A percentile compares a stretch with the other conserved stretches of the same genome.
These are phyloP conservation scores for Villa cingulata DNA, from an alignment of 2,888 invertebrate species.

Conservation along the genomic window DNA sequence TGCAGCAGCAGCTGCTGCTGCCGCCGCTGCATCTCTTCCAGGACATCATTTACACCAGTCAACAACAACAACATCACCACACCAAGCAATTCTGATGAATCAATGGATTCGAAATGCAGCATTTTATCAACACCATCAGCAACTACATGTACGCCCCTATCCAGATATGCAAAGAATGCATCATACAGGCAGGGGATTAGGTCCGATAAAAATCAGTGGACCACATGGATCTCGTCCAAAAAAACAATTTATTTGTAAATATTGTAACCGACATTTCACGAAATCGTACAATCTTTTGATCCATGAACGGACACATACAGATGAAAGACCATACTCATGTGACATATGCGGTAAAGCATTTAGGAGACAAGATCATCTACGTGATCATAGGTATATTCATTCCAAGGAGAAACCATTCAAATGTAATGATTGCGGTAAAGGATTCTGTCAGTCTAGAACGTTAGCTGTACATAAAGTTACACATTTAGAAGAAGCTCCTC, in stretches of 20 bases:
- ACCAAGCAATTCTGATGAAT: conserved; percentile 50
- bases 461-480: conserved; percentile 90
- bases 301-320: conserved; percentile 93
- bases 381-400: conserved; percentile 92
- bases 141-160: conserved; percentile 31
- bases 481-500: conserved; percentile 86
- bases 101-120: conserved; percentile 63
- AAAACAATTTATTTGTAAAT: conserved; percentile 93
- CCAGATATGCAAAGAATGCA: conserved; percentile 40
- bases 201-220: conserved; percentile 43
- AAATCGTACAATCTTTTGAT: conserved; percentile 96
- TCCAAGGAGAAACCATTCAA: conserved; percentile 98
- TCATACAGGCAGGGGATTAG: conserved; percentile 39
- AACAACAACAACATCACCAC: conserved; percentile 40
- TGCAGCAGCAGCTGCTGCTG: conserved; percentile 11
- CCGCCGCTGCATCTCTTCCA: conserved; percentile 35
- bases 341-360: conserved; percentile 95
- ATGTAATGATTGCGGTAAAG: conserved; percentile 92
- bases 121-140: conserved; percentile 39
- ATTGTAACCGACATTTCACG: conserved; percentile 92
- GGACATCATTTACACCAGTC: conserved; percentile 34
- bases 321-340: conserved; percentile 90
- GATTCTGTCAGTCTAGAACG: conserved; percentile 94
- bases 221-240: conserved; percentile 51
- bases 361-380: conserved; percentile 83